Evolutionary conservation across 2,888 invertebrate species (phyloP), one percentile per base, ranked within the genome.

Genomic region (Agrenia bidenticulata): DNA sequence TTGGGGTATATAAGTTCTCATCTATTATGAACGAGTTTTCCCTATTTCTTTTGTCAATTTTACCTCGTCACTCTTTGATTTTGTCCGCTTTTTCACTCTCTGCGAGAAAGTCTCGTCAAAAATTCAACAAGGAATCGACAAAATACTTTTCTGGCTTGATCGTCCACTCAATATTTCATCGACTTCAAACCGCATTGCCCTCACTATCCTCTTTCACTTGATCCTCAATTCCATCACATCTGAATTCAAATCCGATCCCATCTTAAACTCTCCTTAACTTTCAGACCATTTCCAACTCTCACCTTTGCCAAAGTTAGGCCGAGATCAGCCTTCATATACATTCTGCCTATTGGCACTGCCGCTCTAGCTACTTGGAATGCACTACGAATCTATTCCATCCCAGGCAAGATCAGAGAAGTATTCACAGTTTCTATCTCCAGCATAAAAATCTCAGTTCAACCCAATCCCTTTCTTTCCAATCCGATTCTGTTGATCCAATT

Each of bases 51-150:
- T 74, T 76, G 76, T 75, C 76, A 76, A 75, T 76, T 73, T 73
- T 70, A 76, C 67, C 75, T 76, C 76, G 76, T 76, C 76, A 76
- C 76, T 76, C 76, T 76, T 74, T 76, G 75, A 76, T 76, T 76
- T 76, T 60, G 62, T 75, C 70, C 67, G 58, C 67, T 67, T 69
- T 68, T 63, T 63, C 66, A 61, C 70, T 69, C 66, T 64, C 63
- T 66, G 71, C 67, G 72, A 73, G 73, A 76, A 72, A 72, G 70
- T 61, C 73, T 74, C 67, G 59, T 76, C 67, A 74, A 76, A 74
- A 73, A 76, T 76, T 76, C 69, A 76, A 62, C 57, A 67, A 65
- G 66, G 70, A 71, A 71, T 74, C 70, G 71, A 70, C 64, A 72
- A 75, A 67, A 70, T 67, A 70, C 64, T 72, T 67, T 67, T 64